phyloP scores from a whole-genome alignment of 2,113 vertebrate species.

The Chloropsis hardwickii region DNA sequence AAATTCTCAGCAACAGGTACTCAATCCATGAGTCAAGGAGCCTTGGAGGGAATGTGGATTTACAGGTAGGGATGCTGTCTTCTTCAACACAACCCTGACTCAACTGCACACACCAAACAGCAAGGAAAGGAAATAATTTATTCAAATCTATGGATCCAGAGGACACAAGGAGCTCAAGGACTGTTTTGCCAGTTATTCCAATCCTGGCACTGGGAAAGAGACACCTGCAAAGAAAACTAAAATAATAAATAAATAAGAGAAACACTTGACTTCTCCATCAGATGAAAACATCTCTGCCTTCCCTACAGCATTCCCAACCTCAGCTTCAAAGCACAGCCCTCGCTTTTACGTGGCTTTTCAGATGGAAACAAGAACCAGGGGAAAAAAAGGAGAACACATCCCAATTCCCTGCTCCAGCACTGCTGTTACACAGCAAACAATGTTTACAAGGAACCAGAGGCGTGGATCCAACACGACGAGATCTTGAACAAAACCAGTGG shows the following conservation, averaged over 20 bases:
- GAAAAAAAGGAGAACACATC: neutral
- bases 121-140: neutral
- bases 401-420: neutral
- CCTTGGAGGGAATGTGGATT: constrained; percentile 45
- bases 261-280: neutral
- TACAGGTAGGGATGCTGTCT: constrained; percentile 8
- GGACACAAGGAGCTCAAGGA: neutral
- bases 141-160: neutral
- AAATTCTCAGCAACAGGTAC: constrained; percentile 21
- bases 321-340: neutral
- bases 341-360: neutral
- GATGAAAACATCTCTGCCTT: neutral
- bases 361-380: neutral
- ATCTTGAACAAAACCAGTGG: neutral
- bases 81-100: neutral
- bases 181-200: neutral
- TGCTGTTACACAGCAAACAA: neutral
- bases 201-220: neutral
- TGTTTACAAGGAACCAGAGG: constrained; percentile 6
- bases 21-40: constrained; percentile 26
- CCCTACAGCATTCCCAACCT: neutral
- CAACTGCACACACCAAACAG: neutral
- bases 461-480: neutral
- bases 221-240: neutral
- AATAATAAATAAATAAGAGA: neutral